These are phyloP conservation scores for Trochalopteron elliotii DNA, from an alignment of 2,113 vertebrate genomes.

Conservation along the genomic window DNA sequence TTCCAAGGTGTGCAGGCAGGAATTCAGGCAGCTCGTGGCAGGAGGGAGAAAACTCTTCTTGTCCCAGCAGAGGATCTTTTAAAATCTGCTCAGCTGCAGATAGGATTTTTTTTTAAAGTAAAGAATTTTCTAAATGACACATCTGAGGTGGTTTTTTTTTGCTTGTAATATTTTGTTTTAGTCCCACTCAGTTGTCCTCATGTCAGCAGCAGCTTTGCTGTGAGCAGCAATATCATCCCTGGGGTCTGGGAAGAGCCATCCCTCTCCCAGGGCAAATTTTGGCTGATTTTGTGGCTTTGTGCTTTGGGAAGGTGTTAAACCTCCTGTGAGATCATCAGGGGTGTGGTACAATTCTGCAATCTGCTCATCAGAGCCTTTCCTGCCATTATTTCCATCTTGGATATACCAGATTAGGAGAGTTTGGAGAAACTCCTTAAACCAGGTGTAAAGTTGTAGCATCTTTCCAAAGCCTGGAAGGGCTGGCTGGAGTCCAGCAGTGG, in stretches of 20 bases:
- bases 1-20: not conserved
- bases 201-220: not conserved
- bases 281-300: too few species aligned
- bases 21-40: not conserved
- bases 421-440: not conserved
- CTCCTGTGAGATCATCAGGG: not conserved
- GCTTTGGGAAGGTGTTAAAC: not conserved
- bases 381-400: not conserved
- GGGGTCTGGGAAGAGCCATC: not conserved
- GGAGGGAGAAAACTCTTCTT: not conserved
- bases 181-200: fast-evolving
- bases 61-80: not conserved
- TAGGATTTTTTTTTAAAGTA: not conserved
- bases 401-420: not conserved
- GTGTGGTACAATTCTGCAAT: not conserved
- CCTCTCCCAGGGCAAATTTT: not conserved
- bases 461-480: not conserved
- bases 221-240: not conserved
- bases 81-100: not conserved
- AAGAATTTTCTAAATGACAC: not conserved
- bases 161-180: not conserved
- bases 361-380: not conserved
- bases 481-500: not conserved
- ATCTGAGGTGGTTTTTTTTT: not conserved
- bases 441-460: not conserved